phyloP scores from a whole-genome alignment of 2,797 vertebrate genomes.

The Cheirogaleus major region DNA sequence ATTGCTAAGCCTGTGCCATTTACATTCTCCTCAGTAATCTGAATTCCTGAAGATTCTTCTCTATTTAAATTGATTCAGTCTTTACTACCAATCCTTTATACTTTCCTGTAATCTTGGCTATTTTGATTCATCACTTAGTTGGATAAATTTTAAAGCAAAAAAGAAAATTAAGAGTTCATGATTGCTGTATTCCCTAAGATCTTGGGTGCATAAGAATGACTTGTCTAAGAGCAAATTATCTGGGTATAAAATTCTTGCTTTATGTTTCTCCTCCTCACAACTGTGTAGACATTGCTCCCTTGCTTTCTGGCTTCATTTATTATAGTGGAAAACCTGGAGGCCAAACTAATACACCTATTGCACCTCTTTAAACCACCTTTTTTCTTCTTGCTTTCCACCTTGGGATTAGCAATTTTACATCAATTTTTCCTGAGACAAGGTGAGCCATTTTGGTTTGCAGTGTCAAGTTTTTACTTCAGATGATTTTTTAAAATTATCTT shows the following conservation, averaged over 20 bases:
- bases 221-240: not conserved
- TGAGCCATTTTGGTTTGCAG: not conserved
- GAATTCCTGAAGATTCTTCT: not conserved
- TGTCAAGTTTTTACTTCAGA: constrained; percentile 10
- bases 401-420: not conserved
- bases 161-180: not conserved
- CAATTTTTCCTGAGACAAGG: not conserved
- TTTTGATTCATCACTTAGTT: constrained; percentile 19
- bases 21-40: constrained; percentile 1
- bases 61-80: not conserved
- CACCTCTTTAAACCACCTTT: not conserved
- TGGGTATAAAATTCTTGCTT: not conserved
- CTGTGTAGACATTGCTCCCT: not conserved
- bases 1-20: not conserved
- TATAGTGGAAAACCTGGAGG: not conserved
- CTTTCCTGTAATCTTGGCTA: not conserved
- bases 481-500: constrained; percentile 1
- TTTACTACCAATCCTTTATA: not conserved
- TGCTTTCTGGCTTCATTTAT: constrained; percentile 13
- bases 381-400: not conserved
- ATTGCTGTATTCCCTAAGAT: constrained; percentile 12
- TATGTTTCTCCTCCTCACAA: not conserved
- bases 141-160: not conserved
- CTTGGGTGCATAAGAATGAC: not conserved
- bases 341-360: not conserved